Evolutionary conservation across 2,113 vertebrate genomes (phyloP), one percentile per base, ranked within the genome.

Genomic region (Semnornis frantzii): DNA sequence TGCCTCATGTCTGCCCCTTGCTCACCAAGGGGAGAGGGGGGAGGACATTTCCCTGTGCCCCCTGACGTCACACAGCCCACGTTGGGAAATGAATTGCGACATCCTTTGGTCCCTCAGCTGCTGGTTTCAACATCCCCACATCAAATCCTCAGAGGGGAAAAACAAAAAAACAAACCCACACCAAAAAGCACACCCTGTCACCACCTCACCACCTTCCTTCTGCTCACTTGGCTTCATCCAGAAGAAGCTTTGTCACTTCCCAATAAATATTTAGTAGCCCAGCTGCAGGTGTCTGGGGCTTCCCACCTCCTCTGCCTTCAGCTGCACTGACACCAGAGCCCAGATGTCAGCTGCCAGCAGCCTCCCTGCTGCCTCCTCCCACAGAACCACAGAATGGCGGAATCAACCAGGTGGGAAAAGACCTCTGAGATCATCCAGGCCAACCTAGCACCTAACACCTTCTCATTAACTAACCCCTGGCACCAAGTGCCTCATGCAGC

Each of bases 201-300:
- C 92, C 87, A 86, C 90, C 87, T 85, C 39, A 3, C 82, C 65
- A 66, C 54, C 72, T 62, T 92, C 27, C 87, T 55, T n/a, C 93
- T 90, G 93, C 93, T 88, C 69, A 39, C 93, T 93, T 23, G 54
- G 80, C 86, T 93, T 74, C 66, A 87, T 33, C 77, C 73, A 75
- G 39, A 28, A 81, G 50, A 90, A 73, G 1, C 16, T 21, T 88
- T 88, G 93, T 88, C 95, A 92, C 87, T 87, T 92, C 85, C 58
- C 77, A 92, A 95, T 88, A 96, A 97, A 94, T 94, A 84, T 90
- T 94, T 94, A 95, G 93, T 94, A 95, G 74, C 8, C 8, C 7
- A 89, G 88, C 37, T 84, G 90, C 94, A 95, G 94, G 94, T 93
- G 94, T 88, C 94, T 88, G 66, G 82, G 94, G 90, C 73, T 95